These are phyloP conservation scores for Megaceryle maxima DNA, from an alignment of 2,113 vertebrate genomes.

Conservation along the genomic window DNA sequence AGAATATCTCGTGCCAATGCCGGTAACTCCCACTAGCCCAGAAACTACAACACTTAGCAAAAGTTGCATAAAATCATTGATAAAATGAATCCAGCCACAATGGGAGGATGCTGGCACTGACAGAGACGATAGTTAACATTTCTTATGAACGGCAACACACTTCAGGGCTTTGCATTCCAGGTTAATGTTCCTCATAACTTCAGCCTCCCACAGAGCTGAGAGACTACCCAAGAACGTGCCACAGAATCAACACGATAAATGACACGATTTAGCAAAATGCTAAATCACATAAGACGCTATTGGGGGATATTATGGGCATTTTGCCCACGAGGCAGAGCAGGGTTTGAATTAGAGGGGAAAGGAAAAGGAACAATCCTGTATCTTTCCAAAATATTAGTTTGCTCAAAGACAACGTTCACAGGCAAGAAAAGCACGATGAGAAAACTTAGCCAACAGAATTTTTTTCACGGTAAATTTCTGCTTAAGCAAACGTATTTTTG, in stretches of 20 bases:
- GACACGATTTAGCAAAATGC: not conserved
- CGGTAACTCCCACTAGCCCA: not conserved
- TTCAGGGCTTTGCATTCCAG: not conserved
- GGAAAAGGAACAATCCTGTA: not conserved
- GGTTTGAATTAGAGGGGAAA: not conserved
- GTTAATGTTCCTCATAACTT: not conserved
- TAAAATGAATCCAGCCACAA: not conserved
- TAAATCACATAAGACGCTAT: not conserved
- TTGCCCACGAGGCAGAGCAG: not conserved
- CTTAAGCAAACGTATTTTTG: too few relatives aligned
- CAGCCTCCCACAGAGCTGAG: not conserved
- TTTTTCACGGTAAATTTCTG: not conserved
- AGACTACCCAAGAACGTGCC: not conserved
- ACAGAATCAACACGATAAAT: not conserved
- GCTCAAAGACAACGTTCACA: not conserved
- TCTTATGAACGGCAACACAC: not conserved
- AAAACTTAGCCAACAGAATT: not conserved
- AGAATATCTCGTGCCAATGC: not conserved
- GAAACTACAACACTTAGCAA: not conserved
- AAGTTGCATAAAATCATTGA: not conserved
- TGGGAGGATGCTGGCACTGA: not conserved
- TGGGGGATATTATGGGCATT: too few relatives aligned
- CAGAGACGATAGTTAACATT: not conserved
- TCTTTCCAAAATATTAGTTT: not conserved
- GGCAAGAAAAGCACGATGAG: not conserved